Evolutionary conservation across 2,888 invertebrate species (phyloP).

Genomic region (Amphiduros pacificus): DNA sequence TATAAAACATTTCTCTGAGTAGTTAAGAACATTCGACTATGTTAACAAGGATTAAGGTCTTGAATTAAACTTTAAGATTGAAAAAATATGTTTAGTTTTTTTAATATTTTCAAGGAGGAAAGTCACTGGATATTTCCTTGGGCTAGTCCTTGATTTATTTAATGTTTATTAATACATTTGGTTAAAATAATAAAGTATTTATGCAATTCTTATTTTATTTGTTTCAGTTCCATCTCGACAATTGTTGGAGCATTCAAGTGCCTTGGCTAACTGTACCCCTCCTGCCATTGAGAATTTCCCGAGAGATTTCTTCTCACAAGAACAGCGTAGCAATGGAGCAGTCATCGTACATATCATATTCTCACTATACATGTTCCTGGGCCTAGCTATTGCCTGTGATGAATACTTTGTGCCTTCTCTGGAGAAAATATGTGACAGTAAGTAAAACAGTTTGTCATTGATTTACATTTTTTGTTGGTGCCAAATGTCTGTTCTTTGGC

Average conservation of each 20-base stretch:
- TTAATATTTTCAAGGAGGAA: too few species aligned
- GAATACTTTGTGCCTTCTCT: conserved; percentile 93
- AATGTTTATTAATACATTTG: too few species aligned
- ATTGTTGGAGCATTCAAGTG: too few species aligned
- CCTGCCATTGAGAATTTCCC: conserved; percentile 88
- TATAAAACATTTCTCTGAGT: too few species aligned
- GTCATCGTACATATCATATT: conserved; percentile 77
- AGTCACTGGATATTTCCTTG: too few species aligned
- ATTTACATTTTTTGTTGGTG: not conserved
- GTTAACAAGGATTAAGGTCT: too few species aligned
- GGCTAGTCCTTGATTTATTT: too few species aligned
- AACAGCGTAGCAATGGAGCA: conserved; percentile 75
- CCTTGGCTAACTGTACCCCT: conserved; percentile 65
- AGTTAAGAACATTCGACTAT: too few species aligned
- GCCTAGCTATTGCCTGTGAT: conserved; percentile 85
- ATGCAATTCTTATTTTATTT: not conserved
- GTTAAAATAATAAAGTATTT: too few species aligned
- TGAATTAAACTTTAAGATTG: too few species aligned
- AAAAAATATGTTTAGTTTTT: too few species aligned
- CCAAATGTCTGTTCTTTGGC: not conserved
- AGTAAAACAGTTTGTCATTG: not conserved
- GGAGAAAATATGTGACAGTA: conserved; percentile 72
- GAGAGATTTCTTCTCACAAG: conserved; percentile 75
- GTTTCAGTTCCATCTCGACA: conserved; percentile 14
- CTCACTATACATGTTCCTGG: conserved; percentile 77